A percentile compares a stretch with the other conserved stretches of the same genome.
Evolutionary conservation across 2,888 invertebrate genomes (phyloP).

Genomic region (Panzeria rudis): DNA sequence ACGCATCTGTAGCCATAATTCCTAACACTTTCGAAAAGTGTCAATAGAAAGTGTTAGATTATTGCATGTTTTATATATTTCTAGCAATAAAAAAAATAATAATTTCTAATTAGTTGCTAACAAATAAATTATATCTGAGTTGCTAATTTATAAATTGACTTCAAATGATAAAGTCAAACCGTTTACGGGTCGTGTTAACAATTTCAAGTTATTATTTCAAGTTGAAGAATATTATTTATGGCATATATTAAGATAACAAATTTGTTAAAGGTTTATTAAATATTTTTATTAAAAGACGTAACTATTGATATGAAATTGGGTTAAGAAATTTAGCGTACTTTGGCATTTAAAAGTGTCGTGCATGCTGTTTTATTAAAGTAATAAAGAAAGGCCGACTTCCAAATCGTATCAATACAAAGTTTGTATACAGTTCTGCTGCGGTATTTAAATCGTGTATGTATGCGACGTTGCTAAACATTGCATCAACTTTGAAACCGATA

Average conservation of each 20-base stretch:
- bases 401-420: too few species aligned
- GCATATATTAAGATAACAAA: not conserved
- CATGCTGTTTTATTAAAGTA: not conserved
- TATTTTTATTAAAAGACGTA: not conserved
- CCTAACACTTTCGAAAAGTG: not conserved
- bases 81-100: not conserved
- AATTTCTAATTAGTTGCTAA: constrained; percentile 13
- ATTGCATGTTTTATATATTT: not conserved
- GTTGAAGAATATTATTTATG: constrained; percentile 3
- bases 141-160: not conserved
- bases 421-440: too few species aligned
- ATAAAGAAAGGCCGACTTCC: too few species aligned
- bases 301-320: not conserved
- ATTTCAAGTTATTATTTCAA: not conserved
- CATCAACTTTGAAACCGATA: too few species aligned
- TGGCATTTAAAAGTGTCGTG: not conserved
- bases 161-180: not conserved
- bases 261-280: constrained; percentile 4
- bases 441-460: too few species aligned
- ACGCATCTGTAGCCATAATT: not conserved
- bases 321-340: not conserved
- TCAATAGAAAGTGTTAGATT: not conserved
- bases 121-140: constrained; percentile 22
- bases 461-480: too few species aligned
- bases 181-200: not conserved